Conservation (phyloP, 2,797 vertebrate genomes). For the Fratercula arctica region DNA sequence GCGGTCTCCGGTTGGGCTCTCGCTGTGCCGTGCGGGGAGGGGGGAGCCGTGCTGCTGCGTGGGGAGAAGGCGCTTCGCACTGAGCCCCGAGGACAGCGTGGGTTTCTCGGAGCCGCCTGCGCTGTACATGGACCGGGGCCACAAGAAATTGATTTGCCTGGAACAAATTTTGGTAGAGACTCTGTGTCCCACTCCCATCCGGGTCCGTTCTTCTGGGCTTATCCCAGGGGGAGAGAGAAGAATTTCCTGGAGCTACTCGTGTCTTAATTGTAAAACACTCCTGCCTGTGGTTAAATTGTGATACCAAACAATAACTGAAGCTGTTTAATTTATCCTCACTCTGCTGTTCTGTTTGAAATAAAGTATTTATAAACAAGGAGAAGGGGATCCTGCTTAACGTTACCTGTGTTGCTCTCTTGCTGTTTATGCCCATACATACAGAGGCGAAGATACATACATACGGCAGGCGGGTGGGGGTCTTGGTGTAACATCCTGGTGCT, state of each 20-base stretch:
- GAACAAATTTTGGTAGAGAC: not conserved
- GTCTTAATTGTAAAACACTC: not conserved
- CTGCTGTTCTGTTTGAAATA: not conserved
- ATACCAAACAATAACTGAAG: not conserved
- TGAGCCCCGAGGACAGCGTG: not conserved
- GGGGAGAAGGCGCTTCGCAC: not conserved
- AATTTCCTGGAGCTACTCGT: not conserved
- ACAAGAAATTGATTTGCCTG: not conserved
- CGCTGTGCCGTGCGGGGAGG: fast-evolving
- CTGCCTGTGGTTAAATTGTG: not conserved
- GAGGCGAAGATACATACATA: not conserved
- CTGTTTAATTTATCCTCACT: not conserved
- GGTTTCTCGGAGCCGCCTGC: not conserved
- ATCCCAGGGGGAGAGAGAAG: not conserved
- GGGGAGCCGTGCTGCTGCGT: too few relatives aligned
- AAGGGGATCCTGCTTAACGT: too few relatives aligned
- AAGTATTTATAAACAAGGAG: not conserved
- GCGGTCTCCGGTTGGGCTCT: not conserved
- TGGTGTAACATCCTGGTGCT: fast-evolving
- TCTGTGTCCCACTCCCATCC: not conserved
- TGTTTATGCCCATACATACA: fast-evolving
- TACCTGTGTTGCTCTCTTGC: not conserved
- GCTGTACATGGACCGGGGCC: not conserved
- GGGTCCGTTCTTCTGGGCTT: not conserved
- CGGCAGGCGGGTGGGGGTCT: fast-evolving